phyloP scores from a whole-genome alignment of 2,113 vertebrate species.

The Leuciscus idus region DNA sequence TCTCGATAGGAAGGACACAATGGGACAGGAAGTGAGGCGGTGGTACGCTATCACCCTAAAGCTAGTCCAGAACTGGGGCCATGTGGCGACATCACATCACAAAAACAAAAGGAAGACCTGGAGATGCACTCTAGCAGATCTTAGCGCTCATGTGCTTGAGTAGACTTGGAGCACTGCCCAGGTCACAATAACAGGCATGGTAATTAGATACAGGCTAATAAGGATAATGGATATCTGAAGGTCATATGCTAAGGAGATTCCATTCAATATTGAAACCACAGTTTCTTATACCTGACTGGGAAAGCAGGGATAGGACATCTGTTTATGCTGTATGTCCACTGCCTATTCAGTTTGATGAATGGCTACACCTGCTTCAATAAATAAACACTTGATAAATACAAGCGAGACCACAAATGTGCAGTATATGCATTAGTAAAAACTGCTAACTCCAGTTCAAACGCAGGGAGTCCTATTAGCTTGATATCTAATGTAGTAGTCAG shows the following conservation, averaged over 20 bases:
- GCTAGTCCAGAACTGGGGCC: background rate
- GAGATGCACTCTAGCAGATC: background rate
- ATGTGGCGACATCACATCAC: background rate
- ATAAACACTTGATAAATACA: background rate
- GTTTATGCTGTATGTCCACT: background rate
- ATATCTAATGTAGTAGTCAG: background rate
- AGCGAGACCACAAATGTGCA: background rate
- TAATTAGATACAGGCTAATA: constrained; percentile 15
- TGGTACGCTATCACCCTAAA: constrained; percentile 3
- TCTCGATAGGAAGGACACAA: constrained; percentile 18
- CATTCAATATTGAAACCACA: background rate
- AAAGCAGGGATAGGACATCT: background rate
- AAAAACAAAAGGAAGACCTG: constrained; percentile 26
- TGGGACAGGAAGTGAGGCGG: constrained; percentile 33
- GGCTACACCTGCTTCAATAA: constrained; percentile 20
- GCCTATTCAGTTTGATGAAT: background rate
- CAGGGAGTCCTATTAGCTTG: background rate
- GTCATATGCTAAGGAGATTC: background rate
- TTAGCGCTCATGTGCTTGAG: background rate
- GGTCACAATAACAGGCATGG: constrained; percentile 13
- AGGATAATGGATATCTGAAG: constrained; percentile 22
- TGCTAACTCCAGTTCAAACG: background rate
- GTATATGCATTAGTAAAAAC: background rate
- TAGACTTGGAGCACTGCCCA: background rate
- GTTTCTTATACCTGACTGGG: background rate